Percentiles rank a stretch among this genome's conserved stretches.
Evolutionary conservation across 2,797 vertebrate species (phyloP).

Genomic region (Tauraco hartlaubi): DNA sequence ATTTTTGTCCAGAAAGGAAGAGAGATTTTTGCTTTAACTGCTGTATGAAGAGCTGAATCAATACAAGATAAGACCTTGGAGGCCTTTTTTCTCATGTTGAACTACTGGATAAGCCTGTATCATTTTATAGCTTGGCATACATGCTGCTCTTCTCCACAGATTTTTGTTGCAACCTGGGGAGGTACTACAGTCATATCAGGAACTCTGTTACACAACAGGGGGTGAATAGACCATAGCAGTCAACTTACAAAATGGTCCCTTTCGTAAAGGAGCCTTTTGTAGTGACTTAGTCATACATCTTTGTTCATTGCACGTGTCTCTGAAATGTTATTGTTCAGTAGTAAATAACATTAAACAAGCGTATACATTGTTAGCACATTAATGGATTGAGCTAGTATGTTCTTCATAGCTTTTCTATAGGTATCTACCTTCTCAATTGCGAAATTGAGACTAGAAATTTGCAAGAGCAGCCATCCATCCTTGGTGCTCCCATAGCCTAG

Average conservation of each 20-base stretch:
- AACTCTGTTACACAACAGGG: not conserved
- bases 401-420: not conserved
- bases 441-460: not conserved
- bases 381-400: rapidly evolving
- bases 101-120: not conserved
- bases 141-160: not conserved
- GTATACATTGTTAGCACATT: not conserved
- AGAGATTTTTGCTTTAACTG: constrained; percentile 19
- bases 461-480: not conserved
- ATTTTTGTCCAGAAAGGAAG: not conserved
- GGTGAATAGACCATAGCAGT: not conserved
- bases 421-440: rapidly evolving
- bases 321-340: not conserved
- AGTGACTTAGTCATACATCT: not conserved
- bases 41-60: constrained; percentile 47
- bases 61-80: constrained; percentile 57
- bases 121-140: not conserved
- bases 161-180: not conserved
- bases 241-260: not conserved
- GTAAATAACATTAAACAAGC: rapidly evolving
- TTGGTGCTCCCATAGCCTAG: not conserved
- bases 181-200: not conserved
- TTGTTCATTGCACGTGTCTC: rapidly evolving
- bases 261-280: not conserved
- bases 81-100: not conserved